Evolutionary conservation across 2,797 vertebrate genomes (phyloP).

Genomic region (Gymnothorax reevesii): DNA sequence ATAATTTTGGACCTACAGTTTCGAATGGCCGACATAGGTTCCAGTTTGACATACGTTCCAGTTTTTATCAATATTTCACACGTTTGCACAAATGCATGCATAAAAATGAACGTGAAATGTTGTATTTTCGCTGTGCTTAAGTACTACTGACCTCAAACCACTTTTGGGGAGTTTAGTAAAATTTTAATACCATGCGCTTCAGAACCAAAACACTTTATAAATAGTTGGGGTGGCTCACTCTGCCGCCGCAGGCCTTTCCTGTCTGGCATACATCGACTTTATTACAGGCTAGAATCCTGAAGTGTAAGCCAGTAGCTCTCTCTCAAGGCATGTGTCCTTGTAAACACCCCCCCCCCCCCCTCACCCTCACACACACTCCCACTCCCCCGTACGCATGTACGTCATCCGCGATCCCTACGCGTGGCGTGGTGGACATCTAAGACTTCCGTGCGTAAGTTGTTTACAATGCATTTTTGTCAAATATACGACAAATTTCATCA

Average conservation of each 20-base stretch:
- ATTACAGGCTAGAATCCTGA: slow-evolving; percentile 22
- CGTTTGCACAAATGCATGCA: neutral
- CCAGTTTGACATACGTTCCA: neutral
- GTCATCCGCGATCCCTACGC: neutral
- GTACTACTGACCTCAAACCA: slow-evolving; percentile 8
- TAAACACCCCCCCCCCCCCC: too few species aligned
- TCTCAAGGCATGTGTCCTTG: slow-evolving; percentile 49
- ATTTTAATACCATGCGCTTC: slow-evolving; percentile 12
- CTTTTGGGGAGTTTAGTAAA: slow-evolving; percentile 25
- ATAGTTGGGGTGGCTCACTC: slow-evolving; percentile 41
- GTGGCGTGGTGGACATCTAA: neutral
- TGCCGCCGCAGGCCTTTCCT: slow-evolving; percentile 42
- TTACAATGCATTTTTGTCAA: neutral
- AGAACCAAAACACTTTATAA: slow-evolving; percentile 44
- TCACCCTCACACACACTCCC: too few species aligned
- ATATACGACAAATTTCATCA: neutral
- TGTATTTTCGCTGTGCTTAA: neutral
- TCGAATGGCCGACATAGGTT: neutral
- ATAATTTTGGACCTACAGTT: neutral
- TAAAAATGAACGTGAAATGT: slow-evolving; percentile 4
- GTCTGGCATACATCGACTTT: slow-evolving; percentile 33
- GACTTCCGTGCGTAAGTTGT: neutral
- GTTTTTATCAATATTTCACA: neutral
- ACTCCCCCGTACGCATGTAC: neutral
- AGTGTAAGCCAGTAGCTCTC: slow-evolving; percentile 43